A percentile compares a stretch with the other conserved stretches of the same genome.
Conservation (phyloP, 2,113 vertebrate genomes). For the Chamaetylas fuelleborni region DNA sequence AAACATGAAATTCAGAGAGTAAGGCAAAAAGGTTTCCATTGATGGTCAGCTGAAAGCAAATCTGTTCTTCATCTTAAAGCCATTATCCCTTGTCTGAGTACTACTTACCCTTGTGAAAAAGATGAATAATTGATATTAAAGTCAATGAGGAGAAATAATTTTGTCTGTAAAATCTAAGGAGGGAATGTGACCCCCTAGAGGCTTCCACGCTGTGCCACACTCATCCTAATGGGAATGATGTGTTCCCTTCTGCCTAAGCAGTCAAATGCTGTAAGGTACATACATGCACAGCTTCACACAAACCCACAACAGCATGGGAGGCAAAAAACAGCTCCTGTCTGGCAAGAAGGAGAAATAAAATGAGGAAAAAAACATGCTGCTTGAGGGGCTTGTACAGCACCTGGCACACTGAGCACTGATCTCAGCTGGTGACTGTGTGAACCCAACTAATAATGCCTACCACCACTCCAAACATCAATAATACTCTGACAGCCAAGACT, state of each 20-base stretch:
- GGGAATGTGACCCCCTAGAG: background rate
- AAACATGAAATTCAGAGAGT: background rate
- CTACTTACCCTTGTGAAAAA: background rate
- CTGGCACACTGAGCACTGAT: background rate
- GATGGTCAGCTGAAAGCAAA: background rate
- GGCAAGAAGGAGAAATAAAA: background rate
- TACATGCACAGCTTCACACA: background rate
- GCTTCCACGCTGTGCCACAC: background rate
- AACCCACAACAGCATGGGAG: background rate
- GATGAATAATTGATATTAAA: background rate
- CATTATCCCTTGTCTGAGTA: background rate
- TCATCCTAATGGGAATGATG: background rate
- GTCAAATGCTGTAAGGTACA: background rate
- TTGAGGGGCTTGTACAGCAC: background rate
- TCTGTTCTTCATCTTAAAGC: background rate
- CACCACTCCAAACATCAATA: background rate
- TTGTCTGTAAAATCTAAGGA: background rate
- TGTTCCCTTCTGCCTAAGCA: background rate
- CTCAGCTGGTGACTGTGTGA: background rate
- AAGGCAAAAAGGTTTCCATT: background rate
- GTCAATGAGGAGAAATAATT: background rate
- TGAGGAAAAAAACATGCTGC: fast-evolving
- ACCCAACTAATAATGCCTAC: background rate
- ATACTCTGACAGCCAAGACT: background rate
- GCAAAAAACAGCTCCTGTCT: background rate